These are phyloP conservation scores for Loxodonta africana DNA, from an alignment of 2,113 vertebrate species.

Conservation along the genomic window DNA sequence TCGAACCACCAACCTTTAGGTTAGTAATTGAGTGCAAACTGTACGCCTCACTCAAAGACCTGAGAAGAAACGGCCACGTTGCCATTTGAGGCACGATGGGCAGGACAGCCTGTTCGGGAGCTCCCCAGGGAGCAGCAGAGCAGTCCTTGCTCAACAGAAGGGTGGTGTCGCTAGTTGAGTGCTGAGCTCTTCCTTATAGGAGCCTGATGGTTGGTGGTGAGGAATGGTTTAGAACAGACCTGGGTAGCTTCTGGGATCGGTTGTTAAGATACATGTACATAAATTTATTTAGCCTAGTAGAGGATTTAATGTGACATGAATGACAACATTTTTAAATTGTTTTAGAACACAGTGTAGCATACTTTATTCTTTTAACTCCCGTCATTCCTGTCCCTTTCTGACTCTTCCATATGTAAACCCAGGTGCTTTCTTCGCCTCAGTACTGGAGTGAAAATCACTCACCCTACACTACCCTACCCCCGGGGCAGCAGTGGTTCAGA, in stretches of 20 bases:
- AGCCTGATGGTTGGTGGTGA: not conserved
- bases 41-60: no score
- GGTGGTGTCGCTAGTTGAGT: not conserved
- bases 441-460: not conserved
- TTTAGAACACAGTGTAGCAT: not conserved
- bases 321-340: not conserved
- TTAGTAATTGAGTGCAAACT: no score
- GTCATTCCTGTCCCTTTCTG: not conserved
- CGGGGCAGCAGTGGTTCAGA: no score
- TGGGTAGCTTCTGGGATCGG: not conserved
- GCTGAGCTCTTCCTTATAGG: not conserved
- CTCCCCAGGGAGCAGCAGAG: not conserved
- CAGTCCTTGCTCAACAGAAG: not conserved
- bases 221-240: not conserved
- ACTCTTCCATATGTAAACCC: not conserved
- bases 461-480: rapidly evolving
- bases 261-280: not conserved
- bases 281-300: not conserved
- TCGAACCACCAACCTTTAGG: no score
- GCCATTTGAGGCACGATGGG: not conserved
- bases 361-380: not conserved
- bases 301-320: not conserved
- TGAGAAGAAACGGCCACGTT: not conserved
- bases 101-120: not conserved
- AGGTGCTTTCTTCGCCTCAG: not conserved